Base-by-base conservation (phyloP, 2,113 vertebrate genomes). In the Xiphophorus maculatus region DNA sequence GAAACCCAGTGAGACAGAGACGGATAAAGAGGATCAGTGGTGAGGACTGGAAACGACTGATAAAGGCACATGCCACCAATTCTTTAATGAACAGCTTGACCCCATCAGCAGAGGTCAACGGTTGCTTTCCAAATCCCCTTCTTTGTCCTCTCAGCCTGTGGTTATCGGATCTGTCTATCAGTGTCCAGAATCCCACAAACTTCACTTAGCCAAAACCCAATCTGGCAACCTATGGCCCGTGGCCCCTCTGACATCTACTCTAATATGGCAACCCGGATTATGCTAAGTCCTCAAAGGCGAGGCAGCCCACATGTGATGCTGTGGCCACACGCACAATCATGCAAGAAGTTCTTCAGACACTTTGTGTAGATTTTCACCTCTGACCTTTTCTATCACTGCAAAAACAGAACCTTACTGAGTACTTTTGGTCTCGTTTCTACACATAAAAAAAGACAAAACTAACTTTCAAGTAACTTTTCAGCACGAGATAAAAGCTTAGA, bases 21-120 rank as follows among this genome's bases (percentile, higher is more conserved):
- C 28, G 80, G 90, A 90, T 93, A 83, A 91, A 90, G 82, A 30
- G 91, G 89, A 93, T 92, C 89, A 91, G 86, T 86, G 88, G 88
- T 88, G 76, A 66, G 84, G 88, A 89, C 90, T 90, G 89, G 81
- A 81, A 80, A 83, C 76, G 84, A 51, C 90, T 85, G 92, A 91
- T 93, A 92, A 92, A 91, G 90, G 86, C 83, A 60, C 86, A 91
- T 83, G 86, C 83, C 88, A 89, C 71, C 48, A 76, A 82, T 89
- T 91, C 84, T 92, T 92, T 94, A 93, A 93, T 91, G 91, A 93
- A 90, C 88, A 89, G 77, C 85, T 89, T 91, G 90, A 93, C 90
- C 92, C 89, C 90, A 92, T 93, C 89, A 89, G 88, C 84, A 78
- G 78, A 90, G 92, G 90, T 92, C 90, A 88, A 90, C 86, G 85